Evolutionary conservation across 2,888 invertebrate genomes (phyloP), one percentile per base, ranked within the genome.

Genomic region (Hermaeophaga mercurialis): DNA sequence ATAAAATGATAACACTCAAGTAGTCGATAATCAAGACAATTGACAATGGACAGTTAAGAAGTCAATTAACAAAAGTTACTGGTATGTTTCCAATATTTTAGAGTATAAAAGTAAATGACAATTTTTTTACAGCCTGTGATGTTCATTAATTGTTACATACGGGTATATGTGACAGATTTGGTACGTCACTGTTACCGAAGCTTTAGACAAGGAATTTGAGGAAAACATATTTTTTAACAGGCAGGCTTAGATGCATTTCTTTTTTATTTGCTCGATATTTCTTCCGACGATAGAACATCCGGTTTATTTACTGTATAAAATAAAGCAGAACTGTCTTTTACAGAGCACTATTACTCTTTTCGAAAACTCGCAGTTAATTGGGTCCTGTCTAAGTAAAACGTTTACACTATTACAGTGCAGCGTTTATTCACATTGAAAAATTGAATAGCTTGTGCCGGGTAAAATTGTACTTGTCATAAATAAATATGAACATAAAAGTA

Each of bases 221-320:
- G 45, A 14, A 57, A 61, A 57, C 55, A 57, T 55, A 57, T 62
- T 62, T 61, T 62, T 62, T 59, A 48, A 53, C 46, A 31, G 31
- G 38, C 15, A 52, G 19, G 53, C 34, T 28, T 18, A 44, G 38
- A 48, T 47, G 49, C 43, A 48, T 34, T 58, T 26, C 36, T 46
- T 50, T 36, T 53, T 53, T 44, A 26, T 50, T 55, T 55, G 39
- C 26, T 39, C 53, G 19, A 53, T 53, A 28, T 36, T 46, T 45
- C 38, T 54, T 36, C 48, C 47, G 34, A 9, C 34, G 41, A 56
- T 38, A 36, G 26, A 54, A 36, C 58, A 41, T 56, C 41, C 34
- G 43, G 43, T 55, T 48, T 56, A 55, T 52, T 58, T 52, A 52
- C 52, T 57, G 57, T 44, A 52, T 52, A 45, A 50, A 58, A 55